phyloP scores from a whole-genome alignment of 2,888 invertebrate species.

The Troides oblongomaculatus region DNA sequence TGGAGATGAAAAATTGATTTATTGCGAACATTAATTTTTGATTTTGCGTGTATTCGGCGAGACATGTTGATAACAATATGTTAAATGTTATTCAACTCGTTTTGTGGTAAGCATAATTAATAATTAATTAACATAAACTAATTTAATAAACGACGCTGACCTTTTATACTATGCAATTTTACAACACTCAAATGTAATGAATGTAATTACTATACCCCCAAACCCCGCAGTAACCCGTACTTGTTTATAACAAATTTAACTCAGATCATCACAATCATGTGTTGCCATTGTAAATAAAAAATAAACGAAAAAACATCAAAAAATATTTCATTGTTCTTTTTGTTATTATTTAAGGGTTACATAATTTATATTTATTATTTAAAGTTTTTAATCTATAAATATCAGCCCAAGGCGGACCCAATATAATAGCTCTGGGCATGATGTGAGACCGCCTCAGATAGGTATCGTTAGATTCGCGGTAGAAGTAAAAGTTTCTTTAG shows the following conservation, averaged over 20 bases:
- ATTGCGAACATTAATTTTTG: conserved; percentile 63
- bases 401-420: too few species aligned
- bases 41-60: conserved; percentile 54
- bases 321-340: background rate
- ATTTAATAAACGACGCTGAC: background rate
- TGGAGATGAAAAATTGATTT: conserved; percentile 85
- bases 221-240: background rate
- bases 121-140: background rate
- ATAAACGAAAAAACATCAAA: too few species aligned
- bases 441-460: too few species aligned
- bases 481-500: too few species aligned
- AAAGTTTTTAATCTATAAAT: too few species aligned
- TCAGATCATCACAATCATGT: background rate
- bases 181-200: background rate
- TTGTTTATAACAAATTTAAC: background rate
- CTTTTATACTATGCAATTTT: background rate
- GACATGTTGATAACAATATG: conserved; percentile 50
- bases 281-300: background rate
- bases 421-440: too few species aligned
- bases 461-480: too few species aligned
- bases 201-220: background rate
- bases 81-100: conserved; percentile 2
- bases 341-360: background rate
- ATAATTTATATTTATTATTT: background rate
- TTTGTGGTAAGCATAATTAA: background rate